Percentiles rank a stretch among this genome's conserved stretches.
phyloP scores from a whole-genome alignment of 2,888 invertebrate species.

The Dione juno region DNA sequence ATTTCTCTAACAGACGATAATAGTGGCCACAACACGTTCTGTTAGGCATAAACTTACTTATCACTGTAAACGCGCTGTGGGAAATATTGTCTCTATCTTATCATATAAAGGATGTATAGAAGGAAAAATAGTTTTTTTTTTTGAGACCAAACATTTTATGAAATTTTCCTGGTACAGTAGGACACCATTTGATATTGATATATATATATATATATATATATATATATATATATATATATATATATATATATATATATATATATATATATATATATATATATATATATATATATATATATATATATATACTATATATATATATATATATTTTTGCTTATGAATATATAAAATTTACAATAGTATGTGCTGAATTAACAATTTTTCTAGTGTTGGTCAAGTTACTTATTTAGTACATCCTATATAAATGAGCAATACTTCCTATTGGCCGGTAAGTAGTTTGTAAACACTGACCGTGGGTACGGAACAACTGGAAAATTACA shows the following conservation, averaged over 20 bases:
- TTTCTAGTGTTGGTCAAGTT: background rate
- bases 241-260: too few relatives aligned
- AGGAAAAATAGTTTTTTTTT: background rate
- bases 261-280: too few relatives aligned
- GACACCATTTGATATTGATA: too few relatives aligned
- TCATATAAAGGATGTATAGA: constrained; percentile 38
- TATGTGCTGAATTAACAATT: background rate
- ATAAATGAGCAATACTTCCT: constrained; percentile 51
- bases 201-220: too few relatives aligned
- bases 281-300: too few relatives aligned
- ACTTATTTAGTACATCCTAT: constrained; percentile 45
- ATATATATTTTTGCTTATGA: too few relatives aligned
- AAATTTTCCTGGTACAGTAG: too few relatives aligned
- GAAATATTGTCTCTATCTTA: constrained; percentile 56
- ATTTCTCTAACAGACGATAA: constrained; percentile 51
- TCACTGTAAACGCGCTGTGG: constrained; percentile 56
- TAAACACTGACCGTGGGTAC: constrained; percentile 52
- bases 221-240: too few relatives aligned
- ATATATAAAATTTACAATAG: background rate
- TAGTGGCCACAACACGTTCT: constrained; percentile 37
- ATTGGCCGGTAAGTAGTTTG: constrained; percentile 52
- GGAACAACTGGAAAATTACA: constrained; percentile 55
- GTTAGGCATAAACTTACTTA: constrained; percentile 53
- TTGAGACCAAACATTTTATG: background rate
- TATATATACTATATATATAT: too few relatives aligned